These are phyloP conservation scores for Ptiloglossa arizonensis DNA, from an alignment of 1,140 invertebrate species.

Conservation along the genomic window DNA sequence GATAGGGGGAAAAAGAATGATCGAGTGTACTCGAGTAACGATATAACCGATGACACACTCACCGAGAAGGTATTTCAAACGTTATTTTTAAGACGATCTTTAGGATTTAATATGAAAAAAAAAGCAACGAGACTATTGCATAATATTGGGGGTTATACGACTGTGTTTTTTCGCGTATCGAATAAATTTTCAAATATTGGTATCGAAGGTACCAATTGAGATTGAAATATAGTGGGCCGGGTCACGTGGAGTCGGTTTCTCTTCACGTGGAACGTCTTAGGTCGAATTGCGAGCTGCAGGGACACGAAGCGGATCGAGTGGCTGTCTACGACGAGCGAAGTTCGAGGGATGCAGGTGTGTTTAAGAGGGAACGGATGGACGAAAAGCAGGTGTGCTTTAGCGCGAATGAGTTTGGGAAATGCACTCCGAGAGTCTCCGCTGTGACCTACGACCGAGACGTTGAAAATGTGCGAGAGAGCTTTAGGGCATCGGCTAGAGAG, in stretches of 20 bases:
- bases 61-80: too few relatives aligned
- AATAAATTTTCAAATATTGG: too few relatives aligned
- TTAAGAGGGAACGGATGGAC: background rate
- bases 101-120: too few relatives aligned
- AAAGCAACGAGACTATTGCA: too few relatives aligned
- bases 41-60: too few relatives aligned
- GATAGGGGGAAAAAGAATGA: too few relatives aligned
- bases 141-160: too few relatives aligned
- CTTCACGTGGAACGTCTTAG: background rate
- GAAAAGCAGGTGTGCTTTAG: background rate
- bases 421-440: background rate
- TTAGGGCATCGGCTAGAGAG: background rate
- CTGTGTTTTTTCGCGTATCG: too few relatives aligned
- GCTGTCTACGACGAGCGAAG: background rate
- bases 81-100: too few relatives aligned
- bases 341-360: slow-evolving; percentile 10
- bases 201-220: background rate
- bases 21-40: too few relatives aligned
- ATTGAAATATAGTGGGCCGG: too few relatives aligned
- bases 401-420: slow-evolving; percentile 6
- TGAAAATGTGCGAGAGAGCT: background rate
- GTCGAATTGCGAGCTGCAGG: background rate
- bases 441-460: background rate
- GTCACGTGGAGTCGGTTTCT: background rate
- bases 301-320: too few relatives aligned